Evolutionary conservation across 2,113 vertebrate species (phyloP), one percentile per base, ranked within the genome.

Genomic region (Nannospalax galili): DNA sequence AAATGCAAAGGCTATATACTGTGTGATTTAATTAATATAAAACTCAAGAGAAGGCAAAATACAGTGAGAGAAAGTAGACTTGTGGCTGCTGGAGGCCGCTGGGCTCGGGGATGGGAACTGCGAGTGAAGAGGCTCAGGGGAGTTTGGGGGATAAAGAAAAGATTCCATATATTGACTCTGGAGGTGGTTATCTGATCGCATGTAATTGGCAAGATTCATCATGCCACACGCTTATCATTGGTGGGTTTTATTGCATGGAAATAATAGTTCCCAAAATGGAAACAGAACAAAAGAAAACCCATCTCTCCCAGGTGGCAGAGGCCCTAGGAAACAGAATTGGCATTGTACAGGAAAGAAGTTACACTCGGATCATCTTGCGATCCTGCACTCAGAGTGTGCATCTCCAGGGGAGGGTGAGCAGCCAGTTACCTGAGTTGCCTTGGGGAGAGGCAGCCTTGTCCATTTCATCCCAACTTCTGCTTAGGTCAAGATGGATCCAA

Each of bases 11-110:
- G 62, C 22, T 32, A 17, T 4, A 26, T 17, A 69, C 8, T 6
- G 5, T 62, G 40, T 65, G 48, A 67, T 32, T 78, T 78, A 19
- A 88, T 45, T 81, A 78, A 80, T 22, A 82, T 40, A 48, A 92
- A 78, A 82, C 56, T 97, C 82, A 88, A 93, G 64, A 72, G 48
- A 40, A 94, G 56, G 58, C 24, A 85, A 93, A 88, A 86, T 37
- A 19, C 4, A 87, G 78, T 40, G 42, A 84, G 5, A 78, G 67
- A 87, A 95, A 82, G 88, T 67, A 81, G 62, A 78, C 74, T 20
- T 70, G 52, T 70, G 73, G 56, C 82, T 69, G 74, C 30, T 77
- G 73, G 70, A 87, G 62, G 45, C 30, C 32, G 32, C 14, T 7
- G 19, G 20, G 1, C 0, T 12, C 2, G 20, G 20, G 20, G 81